phyloP scores from a whole-genome alignment of 2,797 vertebrate species.

The Jordanella pulchra region DNA sequence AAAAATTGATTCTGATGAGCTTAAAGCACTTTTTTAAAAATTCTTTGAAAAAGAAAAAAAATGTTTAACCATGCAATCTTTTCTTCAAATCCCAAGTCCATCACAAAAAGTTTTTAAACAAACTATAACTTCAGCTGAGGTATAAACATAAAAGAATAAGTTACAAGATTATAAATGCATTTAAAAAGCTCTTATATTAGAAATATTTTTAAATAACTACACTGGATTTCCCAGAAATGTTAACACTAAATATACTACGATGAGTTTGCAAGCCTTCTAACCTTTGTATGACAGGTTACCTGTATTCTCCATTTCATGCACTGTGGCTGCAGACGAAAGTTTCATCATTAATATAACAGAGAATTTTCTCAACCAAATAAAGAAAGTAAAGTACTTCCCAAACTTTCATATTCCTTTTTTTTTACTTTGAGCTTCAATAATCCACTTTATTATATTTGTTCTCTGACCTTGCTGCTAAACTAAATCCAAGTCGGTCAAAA shows the following conservation, averaged over 20 bases:
- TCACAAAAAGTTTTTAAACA: too few species aligned
- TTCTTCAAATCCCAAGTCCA: neutral
- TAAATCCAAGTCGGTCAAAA: conserved; percentile 31
- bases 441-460: conserved; percentile 19
- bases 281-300: neutral
- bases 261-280: neutral
- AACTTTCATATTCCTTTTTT: conserved; percentile 8
- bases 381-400: conserved; percentile 1
- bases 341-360: neutral
- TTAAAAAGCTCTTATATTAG: too few species aligned
- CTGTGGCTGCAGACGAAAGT: neutral
- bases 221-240: neutral
- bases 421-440: conserved; percentile 9
- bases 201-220: neutral
- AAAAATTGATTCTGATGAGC: neutral
- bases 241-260: neutral
- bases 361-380: neutral
- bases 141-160: too few species aligned
- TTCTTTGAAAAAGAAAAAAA: neutral
- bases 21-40: neutral
- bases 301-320: neutral
- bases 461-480: conserved; percentile 18
- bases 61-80: neutral
- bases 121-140: too few species aligned
- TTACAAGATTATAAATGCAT: neutral